Conservation (phyloP, 2,113 vertebrate genomes). For the Micronycteris hirsuta region DNA sequence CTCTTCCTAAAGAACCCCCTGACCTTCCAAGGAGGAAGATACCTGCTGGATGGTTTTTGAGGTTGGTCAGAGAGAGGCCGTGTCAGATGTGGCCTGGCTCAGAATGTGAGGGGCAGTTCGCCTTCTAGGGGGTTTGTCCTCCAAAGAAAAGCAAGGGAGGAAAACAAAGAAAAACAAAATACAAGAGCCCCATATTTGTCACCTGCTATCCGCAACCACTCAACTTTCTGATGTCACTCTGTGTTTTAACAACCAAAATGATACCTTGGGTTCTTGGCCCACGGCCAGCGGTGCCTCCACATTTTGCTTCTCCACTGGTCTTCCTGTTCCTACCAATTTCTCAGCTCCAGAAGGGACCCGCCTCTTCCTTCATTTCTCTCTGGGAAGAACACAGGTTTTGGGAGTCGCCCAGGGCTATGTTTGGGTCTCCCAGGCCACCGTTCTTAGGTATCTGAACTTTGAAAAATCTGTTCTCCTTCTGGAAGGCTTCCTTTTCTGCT, state of each 20-base stretch:
- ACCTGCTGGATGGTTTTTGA: fast-evolving
- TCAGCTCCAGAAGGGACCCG: fast-evolving
- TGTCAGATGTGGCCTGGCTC: not conserved
- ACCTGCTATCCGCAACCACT: not conserved
- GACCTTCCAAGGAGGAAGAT: not conserved
- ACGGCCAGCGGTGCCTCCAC: not conserved
- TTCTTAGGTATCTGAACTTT: not conserved
- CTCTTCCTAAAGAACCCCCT: not conserved
- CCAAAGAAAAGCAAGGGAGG: not conserved
- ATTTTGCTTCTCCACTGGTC: fast-evolving
- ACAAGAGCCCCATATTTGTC: not conserved
- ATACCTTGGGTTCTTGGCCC: not conserved
- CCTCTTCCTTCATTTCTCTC: not conserved
- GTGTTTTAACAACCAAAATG: not conserved
- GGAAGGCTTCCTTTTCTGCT: not conserved
- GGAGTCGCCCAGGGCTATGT: not conserved
- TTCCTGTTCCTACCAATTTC: not conserved
- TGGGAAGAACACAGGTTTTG: not conserved
- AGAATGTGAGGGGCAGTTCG: not conserved
- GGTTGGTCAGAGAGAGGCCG: not conserved
- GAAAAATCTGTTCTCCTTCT: not conserved
- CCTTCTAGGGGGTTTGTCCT: not conserved
- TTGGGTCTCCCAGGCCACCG: not conserved
- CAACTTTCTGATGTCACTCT: not conserved
- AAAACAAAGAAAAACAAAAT: not conserved